Base-by-base conservation (phyloP, 2,797 vertebrate species). In the Pagetopsis macropterus region DNA sequence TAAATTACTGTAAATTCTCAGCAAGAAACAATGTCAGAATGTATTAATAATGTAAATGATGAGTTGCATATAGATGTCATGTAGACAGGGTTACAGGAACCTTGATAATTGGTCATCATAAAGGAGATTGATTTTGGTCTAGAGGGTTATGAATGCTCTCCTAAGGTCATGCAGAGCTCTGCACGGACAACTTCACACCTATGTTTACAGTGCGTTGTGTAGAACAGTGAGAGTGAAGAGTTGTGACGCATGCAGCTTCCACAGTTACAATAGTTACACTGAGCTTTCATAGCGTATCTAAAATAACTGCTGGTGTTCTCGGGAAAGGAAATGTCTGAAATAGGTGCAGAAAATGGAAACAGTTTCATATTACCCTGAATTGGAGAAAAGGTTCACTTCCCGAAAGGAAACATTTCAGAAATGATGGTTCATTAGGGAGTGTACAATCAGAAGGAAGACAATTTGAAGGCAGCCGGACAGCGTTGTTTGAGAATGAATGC, bases 401-500 rank as follows among this genome's bases (percentile, higher is more conserved):
- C 5, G 51, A 62, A 57, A 15, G 16, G 19, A 76, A 45, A 33
- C n/a, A 61, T 67, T 64, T 78, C 21, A 52, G 23, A 55, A 31
- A 62, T 8, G 19, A 62, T 41, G 40, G n/a, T 56, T 14, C 40
- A 51, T 73, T 11, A 57, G 44, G 19, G 27, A 45, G 57, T 58
- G 8, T 17, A 31, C 31, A 41, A 3, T 62, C 17, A 15, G 19
- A 21, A 49, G 55, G 17, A 19, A 43, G 60, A 49, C n/a, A 46
- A 62, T 41, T 58, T 50, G 10, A 58, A 37, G 58, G 45, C 33
- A 9, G 17, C 48, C 44, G 56, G 11, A 65, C 33, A 59, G 71
- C 69, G 61, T 63, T 44, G 54, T 48, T 78, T 51, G 31, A 76
- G 40, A n/a, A 9, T 11, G 51, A 43, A 81, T 66, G 44, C 0